Percentiles rank a stretch among this genome's conserved stretches.
Evolutionary conservation across 1,140 invertebrate genomes (phyloP).

Genomic region (Octopus bimaculoides): DNA sequence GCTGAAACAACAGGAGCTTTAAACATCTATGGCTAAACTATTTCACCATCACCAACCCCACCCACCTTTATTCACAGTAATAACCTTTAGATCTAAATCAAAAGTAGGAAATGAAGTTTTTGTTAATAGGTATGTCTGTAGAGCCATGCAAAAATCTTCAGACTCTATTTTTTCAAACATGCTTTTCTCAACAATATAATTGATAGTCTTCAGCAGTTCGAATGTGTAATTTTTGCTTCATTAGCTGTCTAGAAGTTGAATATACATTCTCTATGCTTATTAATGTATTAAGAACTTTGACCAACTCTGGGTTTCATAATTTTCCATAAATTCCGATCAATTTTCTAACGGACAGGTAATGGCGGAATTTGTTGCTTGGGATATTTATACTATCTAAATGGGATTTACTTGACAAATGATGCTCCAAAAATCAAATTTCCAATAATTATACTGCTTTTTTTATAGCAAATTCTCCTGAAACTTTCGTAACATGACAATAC

Average conservation of each 20-base stretch:
- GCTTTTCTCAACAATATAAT: not conserved
- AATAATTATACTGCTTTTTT: not conserved
- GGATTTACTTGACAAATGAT: constrained; percentile 1
- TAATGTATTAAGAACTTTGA: constrained; percentile 8
- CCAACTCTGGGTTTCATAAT: not conserved
- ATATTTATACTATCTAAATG: not conserved
- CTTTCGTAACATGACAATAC: constrained; percentile 4
- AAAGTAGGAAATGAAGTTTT: not conserved
- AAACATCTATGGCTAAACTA: not conserved
- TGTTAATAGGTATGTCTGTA: not conserved
- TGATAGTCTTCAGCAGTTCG: not conserved
- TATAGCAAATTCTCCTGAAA: not conserved
- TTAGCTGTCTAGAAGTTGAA: not conserved
- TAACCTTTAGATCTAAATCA: constrained; percentile 1
- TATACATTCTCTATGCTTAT: not conserved
- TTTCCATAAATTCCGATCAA: not conserved
- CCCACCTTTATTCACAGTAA: not conserved
- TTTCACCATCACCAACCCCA: not conserved
- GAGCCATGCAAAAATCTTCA: not conserved
- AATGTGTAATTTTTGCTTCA: not conserved
- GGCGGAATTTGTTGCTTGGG: not conserved
- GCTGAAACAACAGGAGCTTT: not conserved
- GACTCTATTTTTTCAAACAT: not conserved
- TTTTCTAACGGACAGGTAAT: not conserved
- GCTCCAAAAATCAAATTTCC: constrained; percentile 1